Base-by-base conservation (phyloP, 2,113 vertebrate species). In the Ahaetulla prasina region DNA sequence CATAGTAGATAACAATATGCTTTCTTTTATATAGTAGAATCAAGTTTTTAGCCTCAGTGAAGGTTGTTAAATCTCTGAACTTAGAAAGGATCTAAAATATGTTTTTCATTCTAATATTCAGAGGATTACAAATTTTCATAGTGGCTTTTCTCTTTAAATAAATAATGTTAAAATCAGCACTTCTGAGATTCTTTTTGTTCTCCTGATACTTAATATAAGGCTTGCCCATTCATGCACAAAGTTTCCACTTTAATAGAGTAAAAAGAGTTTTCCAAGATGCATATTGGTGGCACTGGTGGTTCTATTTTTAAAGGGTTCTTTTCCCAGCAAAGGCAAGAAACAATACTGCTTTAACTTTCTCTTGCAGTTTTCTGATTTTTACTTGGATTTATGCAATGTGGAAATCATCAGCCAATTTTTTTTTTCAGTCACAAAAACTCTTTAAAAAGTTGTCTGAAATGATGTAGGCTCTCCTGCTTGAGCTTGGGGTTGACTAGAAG, bases 301-400 rank as follows among this genome's bases (percentile, higher is more conserved):
- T 8, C 3, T 0, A 0, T 91, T 52, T 23, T 55, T 11, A 3
- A 87, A 23, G 89, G n/a, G 52, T 85, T 7, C 87, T 90, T 85
- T 30, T 93, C 0, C 8, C 12, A 10, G 12, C 22, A 25, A 91
- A 47, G 47, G 8, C 3, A 45, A 4, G 8, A 49, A 54, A 10
- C 35, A 1, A 7, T 14, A 14, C 50, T 90, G 5, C 20, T 39
- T 39, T 3, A 4, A 90, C 10, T 6, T 39, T 14, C 87, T 90
- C 49, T 35, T 0, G 0, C 3, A n/a, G 11, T 43, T 43, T 89
- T 88, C 23, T 91, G 1, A 85, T 45, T 22, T n/a, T 11, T 50
- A 18, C 0, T 1, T 16, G 47, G 20, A 50, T 85, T 84, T 9
- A 22, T 0, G 30, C 1, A n/a, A 0, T 0, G 0, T 30, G 88